Percentiles rank a stretch among this genome's conserved stretches.
These are phyloP conservation scores for Cyprinodon diabolis DNA, from an alignment of 2,797 vertebrate genomes.

Conservation along the genomic window DNA sequence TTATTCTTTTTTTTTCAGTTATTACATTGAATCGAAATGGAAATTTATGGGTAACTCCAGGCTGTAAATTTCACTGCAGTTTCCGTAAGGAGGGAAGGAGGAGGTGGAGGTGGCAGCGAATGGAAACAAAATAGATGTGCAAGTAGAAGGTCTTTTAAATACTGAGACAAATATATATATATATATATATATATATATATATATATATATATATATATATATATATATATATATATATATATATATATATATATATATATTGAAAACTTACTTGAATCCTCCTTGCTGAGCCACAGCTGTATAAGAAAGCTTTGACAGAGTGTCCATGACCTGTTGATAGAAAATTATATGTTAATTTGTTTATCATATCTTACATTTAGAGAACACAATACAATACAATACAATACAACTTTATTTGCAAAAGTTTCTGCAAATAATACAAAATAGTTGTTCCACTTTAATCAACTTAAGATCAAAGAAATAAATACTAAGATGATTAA, in stretches of 20 bases:
- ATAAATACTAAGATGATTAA: not conserved
- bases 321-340: conserved; percentile 89
- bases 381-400: no score
- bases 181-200: not conserved
- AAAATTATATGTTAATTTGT: conserved; percentile 3
- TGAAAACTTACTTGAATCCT: conserved; percentile 85
- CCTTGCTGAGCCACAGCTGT: conserved; percentile 81
- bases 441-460: not conserved
- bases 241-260: not conserved
- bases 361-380: not conserved
- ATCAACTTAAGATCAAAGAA: not conserved
- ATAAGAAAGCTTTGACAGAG: conserved; percentile 88
- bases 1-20: not conserved
- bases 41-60: conserved; percentile 1
- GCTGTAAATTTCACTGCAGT: not conserved
- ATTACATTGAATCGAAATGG: not conserved
- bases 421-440: not conserved
- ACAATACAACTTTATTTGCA: not conserved
- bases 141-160: not conserved
- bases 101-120: not conserved
- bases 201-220: not conserved
- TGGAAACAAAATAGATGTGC: not conserved
- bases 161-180: not conserved
- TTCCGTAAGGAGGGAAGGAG: not conserved
- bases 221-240: not conserved